Percentiles rank a stretch among this genome's conserved stretches.
phyloP scores from a whole-genome alignment of 2,888 invertebrate species.

The Drosophila putrida region DNA sequence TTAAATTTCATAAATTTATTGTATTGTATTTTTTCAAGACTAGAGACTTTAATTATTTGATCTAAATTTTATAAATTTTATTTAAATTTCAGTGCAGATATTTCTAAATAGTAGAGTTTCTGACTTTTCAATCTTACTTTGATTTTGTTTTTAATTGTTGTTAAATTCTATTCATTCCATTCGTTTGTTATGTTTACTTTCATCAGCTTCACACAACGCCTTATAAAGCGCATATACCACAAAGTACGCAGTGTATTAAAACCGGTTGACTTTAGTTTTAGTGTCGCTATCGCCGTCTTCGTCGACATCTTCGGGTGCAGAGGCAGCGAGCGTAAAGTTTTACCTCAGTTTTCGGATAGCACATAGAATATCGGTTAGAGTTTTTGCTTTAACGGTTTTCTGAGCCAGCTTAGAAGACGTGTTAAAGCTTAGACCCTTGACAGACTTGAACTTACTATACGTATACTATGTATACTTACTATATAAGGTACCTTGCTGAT shows the following conservation, averaged over 20 bases:
- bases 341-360: slow-evolving; percentile 24
- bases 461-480: neutral
- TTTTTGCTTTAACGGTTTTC: slow-evolving; percentile 38
- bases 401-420: neutral
- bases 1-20: too few species aligned
- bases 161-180: neutral
- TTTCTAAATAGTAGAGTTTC: too few species aligned
- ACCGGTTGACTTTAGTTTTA: slow-evolving; percentile 43
- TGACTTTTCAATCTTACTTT: too few species aligned
- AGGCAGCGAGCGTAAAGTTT: slow-evolving; percentile 49
- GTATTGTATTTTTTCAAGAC: too few species aligned
- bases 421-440: neutral
- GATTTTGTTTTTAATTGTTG: too few species aligned
- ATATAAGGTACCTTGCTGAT: neutral
- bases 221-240: neutral
- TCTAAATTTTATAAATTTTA: too few species aligned
- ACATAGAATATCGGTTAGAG: slow-evolving; percentile 46
- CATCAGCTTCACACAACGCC: neutral
- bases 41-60: too few species aligned
- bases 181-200: neutral
- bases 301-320: slow-evolving; percentile 18
- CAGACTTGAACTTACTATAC: neutral
- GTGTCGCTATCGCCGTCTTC: slow-evolving; percentile 3
- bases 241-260: slow-evolving; percentile 18
- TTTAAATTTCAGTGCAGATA: too few species aligned